A percentile compares a stretch with the other conserved stretches of the same genome.
Conservation (phyloP, 2,888 invertebrate genomes). For the Philonicus albiceps region DNA sequence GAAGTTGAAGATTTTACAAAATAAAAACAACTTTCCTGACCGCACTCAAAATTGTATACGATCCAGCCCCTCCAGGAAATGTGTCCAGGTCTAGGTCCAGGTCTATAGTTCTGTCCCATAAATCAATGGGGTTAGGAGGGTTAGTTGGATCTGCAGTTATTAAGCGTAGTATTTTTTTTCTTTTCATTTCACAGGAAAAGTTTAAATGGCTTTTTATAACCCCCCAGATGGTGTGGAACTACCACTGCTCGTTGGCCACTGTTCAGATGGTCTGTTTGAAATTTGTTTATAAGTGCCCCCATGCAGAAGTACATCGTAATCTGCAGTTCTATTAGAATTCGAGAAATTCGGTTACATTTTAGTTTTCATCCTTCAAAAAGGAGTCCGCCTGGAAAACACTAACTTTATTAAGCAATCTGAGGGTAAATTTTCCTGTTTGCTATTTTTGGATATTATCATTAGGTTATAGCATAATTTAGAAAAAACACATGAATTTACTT, state of each 20-base stretch:
- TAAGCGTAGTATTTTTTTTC: neutral
- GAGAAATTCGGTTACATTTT: neutral
- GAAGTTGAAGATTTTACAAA: neutral
- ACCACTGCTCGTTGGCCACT: neutral
- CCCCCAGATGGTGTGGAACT: neutral
- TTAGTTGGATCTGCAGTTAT: neutral
- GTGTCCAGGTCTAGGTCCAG: neutral
- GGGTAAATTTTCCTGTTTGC: neutral
- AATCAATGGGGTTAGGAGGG: neutral
- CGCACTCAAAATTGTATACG: neutral
- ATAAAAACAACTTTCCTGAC: neutral
- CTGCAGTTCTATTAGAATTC: neutral
- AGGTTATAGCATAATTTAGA: neutral
- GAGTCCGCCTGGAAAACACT: neutral
- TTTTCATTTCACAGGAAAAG: neutral
- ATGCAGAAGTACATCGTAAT: neutral
- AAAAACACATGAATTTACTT: neutral
- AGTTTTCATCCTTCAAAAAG: neutral
- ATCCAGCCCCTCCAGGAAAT: neutral
- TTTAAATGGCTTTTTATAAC: neutral
- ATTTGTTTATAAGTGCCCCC: neutral
- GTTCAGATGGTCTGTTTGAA: neutral
- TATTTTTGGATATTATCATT: neutral
- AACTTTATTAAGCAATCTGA: neutral
- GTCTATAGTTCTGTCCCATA: neutral